phyloP scores from a whole-genome alignment of 1,140 invertebrate species.

The Papilio glaucus region DNA sequence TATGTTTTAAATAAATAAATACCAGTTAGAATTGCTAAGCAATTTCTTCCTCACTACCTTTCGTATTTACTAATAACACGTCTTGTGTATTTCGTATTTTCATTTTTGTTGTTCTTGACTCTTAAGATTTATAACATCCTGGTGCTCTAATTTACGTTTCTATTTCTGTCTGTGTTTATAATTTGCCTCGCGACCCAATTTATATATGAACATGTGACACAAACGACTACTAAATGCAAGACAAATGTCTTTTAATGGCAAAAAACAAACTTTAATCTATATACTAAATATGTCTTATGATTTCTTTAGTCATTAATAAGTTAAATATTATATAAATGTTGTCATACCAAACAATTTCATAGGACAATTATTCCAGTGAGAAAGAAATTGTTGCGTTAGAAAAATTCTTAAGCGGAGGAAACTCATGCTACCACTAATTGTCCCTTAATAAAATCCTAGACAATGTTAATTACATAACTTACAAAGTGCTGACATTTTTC shows the following conservation, averaged over 20 bases:
- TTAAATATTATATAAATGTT: no score
- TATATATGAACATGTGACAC: slow-evolving; percentile 9
- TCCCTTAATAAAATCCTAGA: no score
- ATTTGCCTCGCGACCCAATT: slow-evolving; percentile 14
- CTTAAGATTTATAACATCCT: slow-evolving; percentile 19
- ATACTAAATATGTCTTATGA: not conserved
- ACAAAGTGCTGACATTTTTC: no score
- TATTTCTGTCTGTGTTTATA: slow-evolving; percentile 14
- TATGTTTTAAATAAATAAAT: no score
- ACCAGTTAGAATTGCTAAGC: not conserved
- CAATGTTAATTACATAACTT: no score
- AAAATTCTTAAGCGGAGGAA: no score
- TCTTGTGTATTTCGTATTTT: not conserved
- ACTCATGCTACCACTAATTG: no score
- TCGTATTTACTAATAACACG: not conserved
- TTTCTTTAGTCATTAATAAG: no score
- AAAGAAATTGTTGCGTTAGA: no score
- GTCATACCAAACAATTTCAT: no score
- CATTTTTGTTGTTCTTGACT: not conserved
- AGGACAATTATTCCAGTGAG: no score
- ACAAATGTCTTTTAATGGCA: not conserved
- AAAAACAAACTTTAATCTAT: not conserved
- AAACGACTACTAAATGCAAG: not conserved
- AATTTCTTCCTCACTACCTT: not conserved
- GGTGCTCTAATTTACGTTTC: slow-evolving; percentile 14